These are phyloP conservation scores for Chamaedrilus cognettii DNA, from an alignment of 2,888 invertebrate species.

Conservation along the genomic window DNA sequence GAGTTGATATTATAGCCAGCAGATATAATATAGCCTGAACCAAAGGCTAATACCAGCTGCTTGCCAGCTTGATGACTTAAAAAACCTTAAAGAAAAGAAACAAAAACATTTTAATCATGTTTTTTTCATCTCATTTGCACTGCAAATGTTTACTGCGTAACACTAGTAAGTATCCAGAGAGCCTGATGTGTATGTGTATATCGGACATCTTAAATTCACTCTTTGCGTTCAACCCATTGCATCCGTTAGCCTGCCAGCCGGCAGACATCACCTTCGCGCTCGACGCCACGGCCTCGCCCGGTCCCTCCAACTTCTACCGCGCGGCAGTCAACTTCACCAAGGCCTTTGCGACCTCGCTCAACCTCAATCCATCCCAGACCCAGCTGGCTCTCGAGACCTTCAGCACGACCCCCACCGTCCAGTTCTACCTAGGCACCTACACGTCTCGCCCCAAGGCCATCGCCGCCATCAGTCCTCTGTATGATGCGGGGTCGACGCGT, in stretches of 20 bases:
- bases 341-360: conserved; percentile 22
- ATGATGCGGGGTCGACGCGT: conserved; percentile 17
- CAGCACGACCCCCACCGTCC: conserved; percentile 7
- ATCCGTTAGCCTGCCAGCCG: conserved; percentile 14
- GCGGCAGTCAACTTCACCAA: conserved; percentile 23
- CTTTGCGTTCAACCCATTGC: no score
- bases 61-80: no score
- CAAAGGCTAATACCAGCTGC: no score
- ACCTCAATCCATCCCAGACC: conserved; percentile 21
- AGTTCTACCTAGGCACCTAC: conserved; percentile 31
- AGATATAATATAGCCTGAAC: no score
- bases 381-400: conserved; percentile 29
- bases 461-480: conserved; percentile 27
- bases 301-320: conserved; percentile 28
- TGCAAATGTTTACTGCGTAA: no score
- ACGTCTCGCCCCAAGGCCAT: conserved; percentile 11
- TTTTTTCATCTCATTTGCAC: no score
- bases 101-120: no score
- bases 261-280: conserved; percentile 34
- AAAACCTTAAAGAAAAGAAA: no score
- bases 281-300: conserved; percentile 33
- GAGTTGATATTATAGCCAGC: no score
- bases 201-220: no score
- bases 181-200: no score
- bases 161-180: no score